Percentiles rank a stretch among this genome's conserved stretches.
Evolutionary conservation across 2,113 vertebrate genomes (phyloP).

Genomic region (Diadophis punctatus): DNA sequence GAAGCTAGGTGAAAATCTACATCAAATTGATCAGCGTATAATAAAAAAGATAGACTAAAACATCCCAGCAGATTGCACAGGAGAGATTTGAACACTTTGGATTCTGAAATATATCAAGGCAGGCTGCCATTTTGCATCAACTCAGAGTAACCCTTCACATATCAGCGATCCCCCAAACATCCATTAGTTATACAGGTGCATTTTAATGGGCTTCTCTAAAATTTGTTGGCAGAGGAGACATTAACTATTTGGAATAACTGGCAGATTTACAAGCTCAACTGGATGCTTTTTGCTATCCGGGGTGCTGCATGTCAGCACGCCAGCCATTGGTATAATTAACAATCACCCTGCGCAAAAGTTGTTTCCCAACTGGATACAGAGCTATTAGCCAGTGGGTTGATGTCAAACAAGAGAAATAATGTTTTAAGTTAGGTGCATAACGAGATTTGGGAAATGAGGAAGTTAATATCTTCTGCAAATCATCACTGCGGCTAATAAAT

Average conservation of each 20-base stretch:
- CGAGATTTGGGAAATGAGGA: background rate
- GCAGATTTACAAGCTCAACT: background rate
- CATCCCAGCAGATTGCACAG: background rate
- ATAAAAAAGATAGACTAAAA: background rate
- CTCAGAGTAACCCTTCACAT: background rate
- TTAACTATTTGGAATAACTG: background rate
- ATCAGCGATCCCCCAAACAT: background rate
- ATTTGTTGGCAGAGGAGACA: background rate
- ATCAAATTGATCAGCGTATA: background rate
- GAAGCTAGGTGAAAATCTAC: background rate
- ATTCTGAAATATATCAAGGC: background rate
- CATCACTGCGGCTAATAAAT: background rate
- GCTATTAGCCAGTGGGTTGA: background rate
- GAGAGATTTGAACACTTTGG: background rate
- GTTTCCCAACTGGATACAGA: background rate
- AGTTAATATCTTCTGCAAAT: background rate
- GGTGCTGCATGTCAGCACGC: background rate
- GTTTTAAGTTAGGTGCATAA: slow-evolving; percentile 1
- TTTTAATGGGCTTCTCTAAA: background rate
- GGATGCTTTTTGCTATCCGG: background rate
- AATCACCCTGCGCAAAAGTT: background rate
- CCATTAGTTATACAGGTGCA: background rate
- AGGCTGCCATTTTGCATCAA: background rate
- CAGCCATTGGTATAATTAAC: background rate
- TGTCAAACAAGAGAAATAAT: background rate